These are phyloP conservation scores for Macrostomum lignano DNA, from an alignment of 1,140 invertebrate species.

Conservation along the genomic window DNA sequence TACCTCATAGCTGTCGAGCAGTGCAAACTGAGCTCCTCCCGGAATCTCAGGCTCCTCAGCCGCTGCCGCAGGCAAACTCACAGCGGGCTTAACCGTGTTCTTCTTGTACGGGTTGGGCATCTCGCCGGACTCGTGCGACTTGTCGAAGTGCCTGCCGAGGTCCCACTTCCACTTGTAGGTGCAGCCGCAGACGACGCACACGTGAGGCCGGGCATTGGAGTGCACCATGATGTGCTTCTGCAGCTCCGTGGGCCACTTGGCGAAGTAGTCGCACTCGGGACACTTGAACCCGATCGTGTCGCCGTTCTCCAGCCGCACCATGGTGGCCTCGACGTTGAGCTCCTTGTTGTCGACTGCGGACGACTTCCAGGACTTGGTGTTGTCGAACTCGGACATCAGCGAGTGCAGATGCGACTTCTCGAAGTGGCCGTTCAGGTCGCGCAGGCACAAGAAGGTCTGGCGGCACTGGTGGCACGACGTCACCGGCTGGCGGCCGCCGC, in stretches of 20 bases:
- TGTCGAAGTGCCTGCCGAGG: constrained; percentile 22
- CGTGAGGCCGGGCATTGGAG: constrained; percentile 20
- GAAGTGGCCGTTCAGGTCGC: neutral
- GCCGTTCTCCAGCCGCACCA: no score
- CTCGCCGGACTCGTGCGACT: constrained; percentile 1
- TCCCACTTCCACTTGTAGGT: constrained; percentile 28
- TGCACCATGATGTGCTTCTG: constrained; percentile 24
- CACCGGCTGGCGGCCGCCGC: neutral
- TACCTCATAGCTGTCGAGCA: no score
- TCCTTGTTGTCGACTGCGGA: constrained; percentile 2
- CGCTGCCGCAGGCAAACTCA: no score
- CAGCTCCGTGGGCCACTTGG: constrained; percentile 25
- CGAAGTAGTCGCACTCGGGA: constrained; percentile 18
- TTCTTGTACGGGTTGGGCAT: constrained; percentile 5
- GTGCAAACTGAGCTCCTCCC: no score
- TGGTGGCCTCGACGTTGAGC: no score
- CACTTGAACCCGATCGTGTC: constrained; percentile 13
- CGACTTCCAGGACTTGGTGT: constrained; percentile 1
- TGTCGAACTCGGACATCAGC: neutral
- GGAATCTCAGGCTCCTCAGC: no score
- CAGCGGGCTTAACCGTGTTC: no score
- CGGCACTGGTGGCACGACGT: neutral
- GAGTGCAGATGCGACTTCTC: neutral
- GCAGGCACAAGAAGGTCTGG: neutral
- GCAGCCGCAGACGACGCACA: constrained; percentile 24